Evolutionary conservation across 2,888 invertebrate species (phyloP).

Genomic region (Tipula helvola): DNA sequence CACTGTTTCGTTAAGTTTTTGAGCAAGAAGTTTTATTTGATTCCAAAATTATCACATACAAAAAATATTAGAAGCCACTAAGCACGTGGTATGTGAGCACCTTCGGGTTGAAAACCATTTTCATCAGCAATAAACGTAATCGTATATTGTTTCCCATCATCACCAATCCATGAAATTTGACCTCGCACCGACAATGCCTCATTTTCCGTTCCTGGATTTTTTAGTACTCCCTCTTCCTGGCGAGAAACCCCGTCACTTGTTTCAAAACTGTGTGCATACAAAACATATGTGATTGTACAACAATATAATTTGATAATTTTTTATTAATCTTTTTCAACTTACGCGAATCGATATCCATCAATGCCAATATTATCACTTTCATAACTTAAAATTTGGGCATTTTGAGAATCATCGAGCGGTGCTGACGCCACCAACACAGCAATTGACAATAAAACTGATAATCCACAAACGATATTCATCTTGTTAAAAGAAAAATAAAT

Average conservation of each 20-base stretch:
- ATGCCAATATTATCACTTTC: slow-evolving; percentile 41
- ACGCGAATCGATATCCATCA: slow-evolving; percentile 51
- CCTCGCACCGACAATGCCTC: slow-evolving; percentile 49
- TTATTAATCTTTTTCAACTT: slow-evolving; percentile 26
- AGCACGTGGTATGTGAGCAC: slow-evolving; percentile 28
- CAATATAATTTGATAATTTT: not conserved
- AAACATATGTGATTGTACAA: slow-evolving; percentile 14
- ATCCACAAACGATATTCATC: not conserved
- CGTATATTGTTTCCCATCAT: slow-evolving; percentile 48
- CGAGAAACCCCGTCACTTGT: slow-evolving; percentile 52
- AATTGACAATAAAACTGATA: slow-evolving; percentile 30
- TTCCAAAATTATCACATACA: not conserved
- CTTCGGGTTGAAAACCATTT: slow-evolving; percentile 36
- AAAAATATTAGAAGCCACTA: not conserved
- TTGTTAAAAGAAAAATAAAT: not conserved
- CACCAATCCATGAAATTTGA: slow-evolving; percentile 45
- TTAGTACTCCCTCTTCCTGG: slow-evolving; percentile 45
- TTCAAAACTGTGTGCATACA: slow-evolving; percentile 38
- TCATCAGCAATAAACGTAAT: slow-evolving; percentile 35
- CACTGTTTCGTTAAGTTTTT: no score
- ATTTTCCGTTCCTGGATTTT: slow-evolving; percentile 50
- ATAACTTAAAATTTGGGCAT: slow-evolving; percentile 42
- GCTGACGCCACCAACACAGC: slow-evolving; percentile 25
- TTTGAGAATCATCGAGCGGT: slow-evolving; percentile 34
- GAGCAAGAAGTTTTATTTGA: not conserved